Base-by-base conservation (phyloP, 2,797 vertebrate genomes). In the Enteromius radiatus region DNA sequence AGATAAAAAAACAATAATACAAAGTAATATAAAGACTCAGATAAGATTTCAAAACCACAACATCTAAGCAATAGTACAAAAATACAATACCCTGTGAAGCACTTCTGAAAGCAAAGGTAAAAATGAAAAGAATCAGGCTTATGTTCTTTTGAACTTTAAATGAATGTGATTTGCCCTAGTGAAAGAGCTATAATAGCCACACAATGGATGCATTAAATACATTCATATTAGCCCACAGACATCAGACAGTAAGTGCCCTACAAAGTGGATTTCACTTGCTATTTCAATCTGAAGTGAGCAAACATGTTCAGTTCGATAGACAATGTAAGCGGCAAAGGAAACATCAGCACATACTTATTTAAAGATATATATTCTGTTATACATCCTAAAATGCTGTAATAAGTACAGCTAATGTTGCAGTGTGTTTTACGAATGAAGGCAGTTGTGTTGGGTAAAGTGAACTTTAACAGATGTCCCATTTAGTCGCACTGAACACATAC, bases 11-110 rank as follows among this genome's bases (percentile, higher is more conserved):
- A 15, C 14, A 49, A 36, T 12, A 73, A 73, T 1, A 71, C 3
- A 1, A 31, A 31, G 17, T 43, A 31, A 73, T 47, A 23, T 19
- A 70, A 71, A 49, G 0, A 12, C 19, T 36, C 10, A 23, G 11
- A 31, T 17, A 33, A 33, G 6, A 33, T 64, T 52, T 54, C 11
- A 36, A 36, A 49, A 49, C 5, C 21, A 23, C 71, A 54, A 54
- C 47, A 54, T 54, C 19, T 38, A 54, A 54, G 3, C 49, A 56
- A 38, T 12, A 54, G 21, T 4, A n/a, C n/a, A n/a, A n/a, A n/a
- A 31, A 54, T 36, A 75, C 49, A 75, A 56, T 75, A 75, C 71
- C 71, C 31, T 23, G 71, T 56, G 19, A 3, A 56, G 31, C 21
- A 75, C 71, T 23, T 75, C 71, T 38, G 71, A 12, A 15, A 33